Evolutionary conservation across 2,888 invertebrate species (phyloP).

Genomic region (Sarcophaga subvicina): DNA sequence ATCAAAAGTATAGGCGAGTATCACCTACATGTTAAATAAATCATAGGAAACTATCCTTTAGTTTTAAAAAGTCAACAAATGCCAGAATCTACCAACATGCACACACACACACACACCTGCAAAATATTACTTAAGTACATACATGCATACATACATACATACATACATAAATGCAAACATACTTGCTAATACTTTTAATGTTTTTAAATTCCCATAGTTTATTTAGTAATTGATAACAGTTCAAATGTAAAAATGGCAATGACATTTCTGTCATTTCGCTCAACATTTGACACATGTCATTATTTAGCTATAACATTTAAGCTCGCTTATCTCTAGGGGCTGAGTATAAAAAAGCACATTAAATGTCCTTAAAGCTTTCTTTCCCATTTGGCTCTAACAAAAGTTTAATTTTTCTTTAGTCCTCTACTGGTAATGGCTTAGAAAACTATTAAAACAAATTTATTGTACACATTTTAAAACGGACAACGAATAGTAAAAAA

Average conservation of each 20-base stretch:
- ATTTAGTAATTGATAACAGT: slow-evolving; percentile 35
- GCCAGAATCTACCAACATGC: no score
- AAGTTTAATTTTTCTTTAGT: slow-evolving; percentile 45
- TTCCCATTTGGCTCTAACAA: slow-evolving; percentile 32
- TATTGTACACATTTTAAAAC: slow-evolving; percentile 18
- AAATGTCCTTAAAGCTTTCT: slow-evolving; percentile 63
- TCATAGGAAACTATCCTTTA: no score
- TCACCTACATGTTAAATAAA: no score
- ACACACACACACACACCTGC: no score
- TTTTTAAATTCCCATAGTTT: neutral
- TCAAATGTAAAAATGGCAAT: slow-evolving; percentile 26
- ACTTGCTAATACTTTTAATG: no score
- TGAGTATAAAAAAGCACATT: slow-evolving; percentile 41
- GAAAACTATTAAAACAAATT: slow-evolving; percentile 36
- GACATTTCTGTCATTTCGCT: slow-evolving; percentile 40
- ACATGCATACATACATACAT: no score
- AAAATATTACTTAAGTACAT: no score
- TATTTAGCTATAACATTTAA: neutral
- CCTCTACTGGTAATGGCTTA: slow-evolving; percentile 58
- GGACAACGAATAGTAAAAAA: slow-evolving; percentile 59
- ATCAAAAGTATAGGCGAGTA: no score
- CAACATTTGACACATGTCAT: slow-evolving; percentile 44
- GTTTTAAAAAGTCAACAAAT: no score
- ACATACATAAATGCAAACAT: no score
- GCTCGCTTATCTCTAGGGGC: slow-evolving; percentile 38